Conservation (phyloP, 2,113 vertebrate species). For the Pionites leucogaster region DNA sequence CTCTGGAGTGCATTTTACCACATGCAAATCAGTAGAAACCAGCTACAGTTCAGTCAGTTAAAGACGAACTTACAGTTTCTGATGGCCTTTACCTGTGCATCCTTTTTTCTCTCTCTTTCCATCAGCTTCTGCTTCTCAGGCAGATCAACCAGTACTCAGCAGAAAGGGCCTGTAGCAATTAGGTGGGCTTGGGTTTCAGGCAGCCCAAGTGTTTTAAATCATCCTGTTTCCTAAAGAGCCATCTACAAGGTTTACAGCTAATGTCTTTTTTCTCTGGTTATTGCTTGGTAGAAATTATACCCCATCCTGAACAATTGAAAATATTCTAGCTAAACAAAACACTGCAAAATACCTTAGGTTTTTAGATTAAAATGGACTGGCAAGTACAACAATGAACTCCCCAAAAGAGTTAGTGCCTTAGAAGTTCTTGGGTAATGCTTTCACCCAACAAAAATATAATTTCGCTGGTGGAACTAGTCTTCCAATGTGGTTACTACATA, state of each 20-base stretch:
- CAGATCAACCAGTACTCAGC: accelerated
- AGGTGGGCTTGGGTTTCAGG: neutral
- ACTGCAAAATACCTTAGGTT: too few species aligned
- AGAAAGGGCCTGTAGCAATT: neutral
- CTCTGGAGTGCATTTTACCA: neutral
- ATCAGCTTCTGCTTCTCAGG: accelerated
- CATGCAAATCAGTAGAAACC: neutral
- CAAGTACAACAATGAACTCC: neutral
- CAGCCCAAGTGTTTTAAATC: neutral
- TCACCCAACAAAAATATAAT: neutral
- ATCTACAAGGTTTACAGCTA: neutral
- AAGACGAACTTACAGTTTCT: neutral
- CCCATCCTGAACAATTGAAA: accelerated
- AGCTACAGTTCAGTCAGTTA: neutral
- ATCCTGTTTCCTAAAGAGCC: too few species aligned
- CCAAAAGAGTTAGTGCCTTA: neutral
- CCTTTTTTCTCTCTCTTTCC: too few species aligned
- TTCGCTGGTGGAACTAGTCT: neutral
- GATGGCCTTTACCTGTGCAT: accelerated
- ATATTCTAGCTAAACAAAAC: neutral
- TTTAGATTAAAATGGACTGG: neutral
- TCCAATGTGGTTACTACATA: neutral
- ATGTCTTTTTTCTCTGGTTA: neutral
- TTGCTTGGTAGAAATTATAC: neutral
- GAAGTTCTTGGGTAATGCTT: neutral